Evolutionary conservation across 2,113 vertebrate genomes (phyloP).

Genomic region (Myodes glareolus): DNA sequence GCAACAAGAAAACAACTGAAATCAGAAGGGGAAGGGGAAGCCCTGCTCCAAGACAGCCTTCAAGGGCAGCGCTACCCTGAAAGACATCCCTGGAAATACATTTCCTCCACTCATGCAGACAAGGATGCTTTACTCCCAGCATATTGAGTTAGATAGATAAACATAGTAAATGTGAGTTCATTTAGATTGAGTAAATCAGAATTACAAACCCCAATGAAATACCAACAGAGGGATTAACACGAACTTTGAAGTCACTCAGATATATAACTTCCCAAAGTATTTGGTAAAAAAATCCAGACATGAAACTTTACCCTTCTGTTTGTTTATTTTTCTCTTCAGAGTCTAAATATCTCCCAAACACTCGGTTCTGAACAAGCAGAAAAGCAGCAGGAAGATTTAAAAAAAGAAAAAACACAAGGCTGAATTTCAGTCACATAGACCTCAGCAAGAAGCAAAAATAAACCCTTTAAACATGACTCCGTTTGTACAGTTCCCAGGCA

Average conservation of each 20-base stretch:
- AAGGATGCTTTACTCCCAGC: neutral
- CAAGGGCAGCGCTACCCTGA: neutral
- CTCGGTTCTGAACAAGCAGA: slow-evolving; percentile 60
- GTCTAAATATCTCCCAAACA: slow-evolving; percentile 45
- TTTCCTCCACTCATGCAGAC: neutral
- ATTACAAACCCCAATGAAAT: slow-evolving; percentile 69
- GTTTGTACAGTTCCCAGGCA: slow-evolving; percentile 45
- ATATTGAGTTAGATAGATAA: neutral
- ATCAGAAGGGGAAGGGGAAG: too few relatives aligned
- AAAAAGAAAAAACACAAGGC: slow-evolving; percentile 1
- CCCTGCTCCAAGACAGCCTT: neutral
- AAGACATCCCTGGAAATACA: slow-evolving; percentile 17
- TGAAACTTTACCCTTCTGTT: slow-evolving; percentile 42
- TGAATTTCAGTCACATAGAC: slow-evolving; percentile 64
- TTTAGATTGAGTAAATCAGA: slow-evolving; percentile 74
- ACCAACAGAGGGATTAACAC: slow-evolving; percentile 61
- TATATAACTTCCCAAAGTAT: slow-evolving; percentile 7
- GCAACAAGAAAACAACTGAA: neutral
- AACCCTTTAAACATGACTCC: slow-evolving; percentile 48
- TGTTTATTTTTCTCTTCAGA: slow-evolving; percentile 40
- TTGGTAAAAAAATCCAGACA: slow-evolving; percentile 62
- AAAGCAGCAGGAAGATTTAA: slow-evolving; percentile 55
- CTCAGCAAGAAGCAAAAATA: slow-evolving; percentile 72
- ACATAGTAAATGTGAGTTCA: slow-evolving; percentile 61
- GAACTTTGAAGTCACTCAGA: slow-evolving; percentile 67